Evolutionary conservation across 2,888 invertebrate genomes (phyloP).

Genomic region (Hyles lineata): DNA sequence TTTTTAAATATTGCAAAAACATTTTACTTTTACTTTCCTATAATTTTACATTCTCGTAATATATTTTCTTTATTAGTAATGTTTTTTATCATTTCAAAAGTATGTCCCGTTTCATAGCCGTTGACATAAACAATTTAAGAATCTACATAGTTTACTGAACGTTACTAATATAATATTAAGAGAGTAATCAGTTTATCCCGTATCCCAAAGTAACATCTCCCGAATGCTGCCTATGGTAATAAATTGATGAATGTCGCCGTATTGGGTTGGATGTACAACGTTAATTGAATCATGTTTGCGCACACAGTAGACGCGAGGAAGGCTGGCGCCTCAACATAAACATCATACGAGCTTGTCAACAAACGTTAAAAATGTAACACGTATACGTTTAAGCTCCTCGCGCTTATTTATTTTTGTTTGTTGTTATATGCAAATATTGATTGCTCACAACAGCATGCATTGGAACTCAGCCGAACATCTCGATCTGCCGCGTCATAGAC

Average conservation of each 20-base stretch:
- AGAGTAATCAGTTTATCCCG: background rate
- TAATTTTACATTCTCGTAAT: too few species aligned
- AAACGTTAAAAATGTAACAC: conserved; percentile 1
- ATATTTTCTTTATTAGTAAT: too few species aligned
- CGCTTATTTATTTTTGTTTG: conserved; percentile 28
- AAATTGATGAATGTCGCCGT: background rate
- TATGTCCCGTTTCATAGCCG: too few species aligned
- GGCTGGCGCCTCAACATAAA: conserved; percentile 8
- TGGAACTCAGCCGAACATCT: conserved; percentile 32
- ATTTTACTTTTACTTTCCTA: too few species aligned
- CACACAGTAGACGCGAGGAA: background rate
- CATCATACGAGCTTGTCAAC: conserved; percentile 1
- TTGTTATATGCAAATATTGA: conserved; percentile 44
- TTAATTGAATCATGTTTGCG: conserved; percentile 31
- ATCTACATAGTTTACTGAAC: background rate
- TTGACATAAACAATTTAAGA: too few species aligned
- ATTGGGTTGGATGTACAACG: background rate
- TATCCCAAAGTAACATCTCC: background rate
- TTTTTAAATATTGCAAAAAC: too few species aligned
- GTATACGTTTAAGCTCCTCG: conserved; percentile 4
- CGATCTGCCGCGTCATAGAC: conserved; percentile 14
- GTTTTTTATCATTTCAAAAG: too few species aligned
- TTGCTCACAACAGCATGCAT: conserved; percentile 39
- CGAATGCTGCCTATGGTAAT: background rate
- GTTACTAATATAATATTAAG: background rate